phyloP scores from a whole-genome alignment of 2,888 invertebrate species.

The Eustalomyia histrio region DNA sequence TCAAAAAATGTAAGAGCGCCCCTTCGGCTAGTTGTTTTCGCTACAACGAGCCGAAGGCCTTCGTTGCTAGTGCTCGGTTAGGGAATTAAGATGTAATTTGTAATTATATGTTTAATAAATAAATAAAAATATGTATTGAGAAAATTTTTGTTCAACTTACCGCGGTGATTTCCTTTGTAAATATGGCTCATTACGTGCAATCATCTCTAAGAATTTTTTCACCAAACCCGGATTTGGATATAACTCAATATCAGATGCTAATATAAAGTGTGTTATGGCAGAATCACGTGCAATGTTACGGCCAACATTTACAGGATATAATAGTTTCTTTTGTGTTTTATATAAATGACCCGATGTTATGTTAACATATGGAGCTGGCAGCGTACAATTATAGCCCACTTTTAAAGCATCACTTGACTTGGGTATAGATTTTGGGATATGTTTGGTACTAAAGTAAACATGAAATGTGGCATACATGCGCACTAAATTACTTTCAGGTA shows the following conservation, averaged over 20 bases:
- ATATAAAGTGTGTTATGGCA: conserved; percentile 89
- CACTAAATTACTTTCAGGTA: conserved; percentile 84
- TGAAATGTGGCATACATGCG: conserved; percentile 92
- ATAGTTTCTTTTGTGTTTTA: conserved; percentile 88
- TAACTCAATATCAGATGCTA: conserved; percentile 93
- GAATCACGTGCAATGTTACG: conserved; percentile 92
- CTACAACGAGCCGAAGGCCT: no score
- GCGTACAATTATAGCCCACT: conserved; percentile 86
- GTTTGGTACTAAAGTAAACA: conserved; percentile 91
- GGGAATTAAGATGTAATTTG: no score
- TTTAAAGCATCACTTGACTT: conserved; percentile 83
- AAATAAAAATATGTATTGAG: no score
- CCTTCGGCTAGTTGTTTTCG: no score
- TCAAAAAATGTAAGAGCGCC: no score
- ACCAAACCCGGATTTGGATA: conserved; percentile 92
- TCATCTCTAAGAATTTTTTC: conserved; percentile 90
- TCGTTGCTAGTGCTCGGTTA: no score
- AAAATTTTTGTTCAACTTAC: conserved; percentile 71
- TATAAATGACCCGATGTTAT: conserved; percentile 85
- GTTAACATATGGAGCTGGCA: conserved; percentile 85
- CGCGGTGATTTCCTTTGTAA: conserved; percentile 82
- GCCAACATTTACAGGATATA: conserved; percentile 95
- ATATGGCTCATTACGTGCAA: conserved; percentile 86
- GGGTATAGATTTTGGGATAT: conserved; percentile 89
- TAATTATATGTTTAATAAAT: no score